Evolutionary conservation across 2,888 invertebrate genomes (phyloP), one percentile per base, ranked within the genome.

Genomic region (Latrodectus hesperus): DNA sequence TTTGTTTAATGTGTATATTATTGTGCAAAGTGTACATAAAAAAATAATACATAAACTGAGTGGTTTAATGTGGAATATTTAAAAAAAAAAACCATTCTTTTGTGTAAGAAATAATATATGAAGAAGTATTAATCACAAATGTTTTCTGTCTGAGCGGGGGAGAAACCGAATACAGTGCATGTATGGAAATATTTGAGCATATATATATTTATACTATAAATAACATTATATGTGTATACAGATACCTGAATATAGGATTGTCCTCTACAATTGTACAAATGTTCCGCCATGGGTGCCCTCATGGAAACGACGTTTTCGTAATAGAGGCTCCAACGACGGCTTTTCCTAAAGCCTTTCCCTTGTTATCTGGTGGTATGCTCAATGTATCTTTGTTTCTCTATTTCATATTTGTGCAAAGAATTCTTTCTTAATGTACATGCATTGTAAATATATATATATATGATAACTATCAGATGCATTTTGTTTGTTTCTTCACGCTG

Each of bases 291-390:
- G 17, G 10, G 38, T 68, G 68, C 38, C 38, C 26, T 68, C 38
- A 22, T 17, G 16, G 14, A 17, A 26, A 14, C 26, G 22, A 14
- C 68, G 12, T 22, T 68, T 68, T 38, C 68, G 12, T 11, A 26
- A 26, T 14, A 17, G 12, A 12, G 68, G 12, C 38, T 68, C 68
- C 26, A 68, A 38, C 12, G 26, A 38, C 14, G 38, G 16, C 22
- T 52, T 79, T 74, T 75, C 74, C 68, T 49, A 77, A 49, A 55
- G 76, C 76, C 55, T 73, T 52, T 71, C 71, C 71, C 51, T 71
- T n/a, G n/a, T 81, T 64, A 67, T 38, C 72, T 55, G 74, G 78
- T 70, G 79, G 85, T 74, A 77, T 83, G 82, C 78, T 78, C 83
- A 82, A 88, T 78, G 75, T 80, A 64, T 70, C 26, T 80, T 81